Conservation (phyloP, 2,113 vertebrate genomes). For the Lipophrys pholis region DNA sequence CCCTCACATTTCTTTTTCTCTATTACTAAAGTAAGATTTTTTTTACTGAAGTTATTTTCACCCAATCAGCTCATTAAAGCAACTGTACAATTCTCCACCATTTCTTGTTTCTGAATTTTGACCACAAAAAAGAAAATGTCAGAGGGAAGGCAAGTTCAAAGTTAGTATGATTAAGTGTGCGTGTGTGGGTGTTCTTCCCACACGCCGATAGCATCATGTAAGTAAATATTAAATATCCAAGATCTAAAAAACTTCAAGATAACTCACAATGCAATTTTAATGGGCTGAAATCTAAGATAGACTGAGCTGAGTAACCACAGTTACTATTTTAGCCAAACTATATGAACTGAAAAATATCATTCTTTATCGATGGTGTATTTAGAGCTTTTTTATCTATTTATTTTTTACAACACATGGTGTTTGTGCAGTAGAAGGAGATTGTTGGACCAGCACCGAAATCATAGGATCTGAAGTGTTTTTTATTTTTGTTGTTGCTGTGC, state of each 20-base stretch:
- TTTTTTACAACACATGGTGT: too few species aligned
- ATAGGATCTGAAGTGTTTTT: too few species aligned
- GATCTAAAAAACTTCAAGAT: not conserved
- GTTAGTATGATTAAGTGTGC: not conserved
- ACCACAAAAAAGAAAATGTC: slow-evolving; percentile 37
- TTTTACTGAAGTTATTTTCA: not conserved
- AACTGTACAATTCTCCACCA: slow-evolving; percentile 10
- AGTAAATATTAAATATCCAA: not conserved
- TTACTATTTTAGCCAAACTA: not conserved
- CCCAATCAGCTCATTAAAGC: slow-evolving; percentile 44
- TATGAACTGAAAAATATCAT: too few species aligned
- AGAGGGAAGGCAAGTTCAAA: slow-evolving; percentile 32
- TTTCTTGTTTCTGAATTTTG: slow-evolving; percentile 38
- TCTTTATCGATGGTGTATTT: too few species aligned
- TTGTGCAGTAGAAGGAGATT: too few species aligned
- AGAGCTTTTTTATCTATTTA: too few species aligned
- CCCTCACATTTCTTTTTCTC: not conserved
- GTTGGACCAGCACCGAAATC: too few species aligned
- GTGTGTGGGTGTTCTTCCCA: not conserved
- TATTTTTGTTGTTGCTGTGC: too few species aligned
- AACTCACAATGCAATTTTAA: not conserved
- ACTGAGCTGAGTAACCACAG: not conserved
- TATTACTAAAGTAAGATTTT: not conserved
- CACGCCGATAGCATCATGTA: not conserved
- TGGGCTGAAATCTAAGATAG: not conserved